Base-by-base conservation (phyloP, 2,797 vertebrate species). In the Odontamblyopus rebecca region DNA sequence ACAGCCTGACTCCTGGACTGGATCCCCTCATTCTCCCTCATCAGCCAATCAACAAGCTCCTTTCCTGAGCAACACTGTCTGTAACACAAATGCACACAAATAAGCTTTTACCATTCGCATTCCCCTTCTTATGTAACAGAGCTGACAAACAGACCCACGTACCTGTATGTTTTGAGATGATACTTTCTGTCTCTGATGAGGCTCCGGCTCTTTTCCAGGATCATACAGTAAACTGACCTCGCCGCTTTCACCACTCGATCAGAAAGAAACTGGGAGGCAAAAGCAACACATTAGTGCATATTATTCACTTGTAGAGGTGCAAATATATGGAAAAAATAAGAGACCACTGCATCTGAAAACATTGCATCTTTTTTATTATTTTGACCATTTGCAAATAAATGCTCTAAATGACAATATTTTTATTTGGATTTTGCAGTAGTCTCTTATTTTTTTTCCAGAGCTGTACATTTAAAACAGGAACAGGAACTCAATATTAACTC, bases 51-150 rank as follows among this genome's bases (percentile, higher is more conserved):
- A 50, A 97, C 96, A 50, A 99, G 90, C 12, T 98, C 97, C 81
- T 95, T 96, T 5, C 97, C 97, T 0, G 96, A 96, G 79, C 95
- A 96, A 75, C 97, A 99, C 1, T 95, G 96, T 89, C 97, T 99
- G 78, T 1, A 15, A 62, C 11, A 70, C 4, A 8, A 2, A 74
- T 19, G 64, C 2, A 59, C 13, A 59, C 7, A 38, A 38, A 38
- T 38, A 38, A 2, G 8, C 35, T 38, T 38, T 38, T 38, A 9
- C 35, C 9, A 38, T 38, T 2, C 9, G 9, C 35, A 38, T 38
- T 38, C 35, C 8, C 35, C 8, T 38, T 38, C 8, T 38, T 38
- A 38, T 38, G 35, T 38, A 38, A 38, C 35, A 9, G 7, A 38
- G 54, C 0, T 23, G n/a, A 3, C 11, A 3, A 2, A 56, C n/a